phyloP scores from a whole-genome alignment of 2,113 vertebrate species.

The Stigmatopora nigra region DNA sequence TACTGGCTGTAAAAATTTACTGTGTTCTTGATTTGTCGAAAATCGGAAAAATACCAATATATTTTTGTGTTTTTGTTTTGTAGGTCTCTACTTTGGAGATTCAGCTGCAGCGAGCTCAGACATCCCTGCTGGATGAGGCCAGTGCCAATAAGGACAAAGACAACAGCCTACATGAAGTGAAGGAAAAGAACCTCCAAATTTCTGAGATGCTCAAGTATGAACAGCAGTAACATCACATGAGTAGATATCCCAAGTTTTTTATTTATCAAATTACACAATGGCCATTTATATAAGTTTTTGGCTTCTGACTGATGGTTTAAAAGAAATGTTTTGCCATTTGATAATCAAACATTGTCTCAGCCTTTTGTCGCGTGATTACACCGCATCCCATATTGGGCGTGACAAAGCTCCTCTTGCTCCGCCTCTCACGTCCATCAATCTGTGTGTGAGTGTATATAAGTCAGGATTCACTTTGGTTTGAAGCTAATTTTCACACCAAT shows the following conservation, averaged over 20 bases:
- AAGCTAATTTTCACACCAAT: background rate
- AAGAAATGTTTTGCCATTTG: background rate
- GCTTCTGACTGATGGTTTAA: background rate
- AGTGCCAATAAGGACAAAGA: conserved; percentile 60
- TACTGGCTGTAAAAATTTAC: too few species aligned
- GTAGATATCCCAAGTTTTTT: background rate
- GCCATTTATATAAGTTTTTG: background rate
- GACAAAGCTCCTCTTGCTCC: conserved; percentile 15
- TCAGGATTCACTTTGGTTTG: background rate
- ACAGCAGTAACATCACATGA: background rate
- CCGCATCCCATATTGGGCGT: conserved; percentile 22
- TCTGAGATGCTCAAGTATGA: conserved; percentile 71
- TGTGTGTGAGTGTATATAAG: conserved; percentile 20
- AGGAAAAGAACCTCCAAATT: conserved; percentile 69
- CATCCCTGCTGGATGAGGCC: conserved; percentile 66
- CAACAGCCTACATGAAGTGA: conserved; percentile 66
- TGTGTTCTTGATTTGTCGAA: too few species aligned
- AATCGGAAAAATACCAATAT: background rate
- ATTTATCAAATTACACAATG: background rate
- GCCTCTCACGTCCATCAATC: background rate
- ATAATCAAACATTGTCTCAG: background rate
- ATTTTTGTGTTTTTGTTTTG: background rate
- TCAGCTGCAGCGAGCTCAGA: conserved; percentile 77
- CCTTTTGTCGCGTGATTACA: conserved; percentile 49
- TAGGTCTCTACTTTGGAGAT: conserved; percentile 83